Evolutionary conservation across 2,888 invertebrate genomes (phyloP).

Genomic region (Slavum lentiscoides): DNA sequence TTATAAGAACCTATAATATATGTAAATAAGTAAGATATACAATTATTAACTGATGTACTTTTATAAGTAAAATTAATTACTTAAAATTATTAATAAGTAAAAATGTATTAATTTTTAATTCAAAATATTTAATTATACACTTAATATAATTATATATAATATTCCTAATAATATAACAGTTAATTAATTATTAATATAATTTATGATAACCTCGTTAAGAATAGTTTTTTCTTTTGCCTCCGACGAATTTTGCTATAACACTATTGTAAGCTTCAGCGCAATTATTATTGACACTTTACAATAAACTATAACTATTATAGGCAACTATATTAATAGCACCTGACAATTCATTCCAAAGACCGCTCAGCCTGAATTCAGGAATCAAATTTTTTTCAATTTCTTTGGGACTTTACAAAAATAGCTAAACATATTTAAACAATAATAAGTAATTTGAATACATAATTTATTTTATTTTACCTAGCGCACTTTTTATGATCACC

Average conservation of each 20-base stretch:
- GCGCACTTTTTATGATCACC: conserved; percentile 17
- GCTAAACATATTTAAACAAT: neutral
- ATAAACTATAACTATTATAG: neutral
- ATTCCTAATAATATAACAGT: no score
- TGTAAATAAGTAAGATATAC: no score
- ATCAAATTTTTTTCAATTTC: conserved; percentile 10
- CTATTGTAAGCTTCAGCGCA: conserved; percentile 13
- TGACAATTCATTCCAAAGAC: conserved; percentile 8
- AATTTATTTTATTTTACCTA: neutral
- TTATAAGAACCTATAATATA: no score
- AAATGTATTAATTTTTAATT: no score
- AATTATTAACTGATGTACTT: no score
- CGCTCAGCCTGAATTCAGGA: conserved; percentile 1
- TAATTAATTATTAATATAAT: no score
- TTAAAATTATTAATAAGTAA: no score
- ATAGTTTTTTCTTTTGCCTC: conserved; percentile 1
- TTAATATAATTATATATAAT: no score
- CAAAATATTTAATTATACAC: no score
- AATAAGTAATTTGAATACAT: neutral
- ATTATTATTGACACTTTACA: conserved; percentile 12
- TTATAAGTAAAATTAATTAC: no score
- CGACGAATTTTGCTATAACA: neutral
- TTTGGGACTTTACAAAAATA: conserved; percentile 15
- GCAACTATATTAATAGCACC: conserved; percentile 9
- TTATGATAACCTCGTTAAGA: conserved; percentile 2